A percentile compares a stretch with the other conserved stretches of the same genome.
phyloP scores from a whole-genome alignment of 2,797 vertebrate species.

The Momotus momota region DNA sequence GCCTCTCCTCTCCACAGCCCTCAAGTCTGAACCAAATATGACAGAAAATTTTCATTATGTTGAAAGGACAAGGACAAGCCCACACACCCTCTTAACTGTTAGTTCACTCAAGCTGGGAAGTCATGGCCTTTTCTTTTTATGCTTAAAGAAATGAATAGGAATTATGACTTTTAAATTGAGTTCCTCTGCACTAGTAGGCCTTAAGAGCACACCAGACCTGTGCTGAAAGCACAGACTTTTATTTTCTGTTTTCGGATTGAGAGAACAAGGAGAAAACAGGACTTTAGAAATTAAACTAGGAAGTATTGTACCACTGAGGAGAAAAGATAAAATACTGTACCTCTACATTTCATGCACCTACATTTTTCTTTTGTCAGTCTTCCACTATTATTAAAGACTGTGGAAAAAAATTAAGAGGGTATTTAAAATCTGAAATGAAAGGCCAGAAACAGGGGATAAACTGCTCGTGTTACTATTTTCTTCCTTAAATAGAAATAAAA shows the following conservation, averaged over 20 bases:
- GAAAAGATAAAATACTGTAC: neutral
- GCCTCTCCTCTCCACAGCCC: neutral
- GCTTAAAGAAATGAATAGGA: neutral
- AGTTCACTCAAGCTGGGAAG: neutral
- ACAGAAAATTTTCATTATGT: neutral
- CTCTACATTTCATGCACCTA: neutral
- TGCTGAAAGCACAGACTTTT: neutral
- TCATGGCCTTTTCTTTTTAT: neutral
- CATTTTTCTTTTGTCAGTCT: neutral
- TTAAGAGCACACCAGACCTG: neutral
- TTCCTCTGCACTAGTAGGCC: neutral
- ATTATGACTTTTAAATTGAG: neutral
- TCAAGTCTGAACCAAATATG: neutral
- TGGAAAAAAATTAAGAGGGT: neutral
- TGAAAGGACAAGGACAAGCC: neutral
- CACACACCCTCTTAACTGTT: neutral
- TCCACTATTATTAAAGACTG: neutral
- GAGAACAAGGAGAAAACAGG: neutral
- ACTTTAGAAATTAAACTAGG: neutral
- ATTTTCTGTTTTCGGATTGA: neutral
- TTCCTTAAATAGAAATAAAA: neutral
- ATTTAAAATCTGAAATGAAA: conserved; percentile 30
- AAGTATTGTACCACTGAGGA: neutral
- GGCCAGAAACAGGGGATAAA: neutral
- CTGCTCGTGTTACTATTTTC: neutral